Conservation (phyloP, 2,797 vertebrate genomes). For the Aselliscus stoliczkanus region DNA sequence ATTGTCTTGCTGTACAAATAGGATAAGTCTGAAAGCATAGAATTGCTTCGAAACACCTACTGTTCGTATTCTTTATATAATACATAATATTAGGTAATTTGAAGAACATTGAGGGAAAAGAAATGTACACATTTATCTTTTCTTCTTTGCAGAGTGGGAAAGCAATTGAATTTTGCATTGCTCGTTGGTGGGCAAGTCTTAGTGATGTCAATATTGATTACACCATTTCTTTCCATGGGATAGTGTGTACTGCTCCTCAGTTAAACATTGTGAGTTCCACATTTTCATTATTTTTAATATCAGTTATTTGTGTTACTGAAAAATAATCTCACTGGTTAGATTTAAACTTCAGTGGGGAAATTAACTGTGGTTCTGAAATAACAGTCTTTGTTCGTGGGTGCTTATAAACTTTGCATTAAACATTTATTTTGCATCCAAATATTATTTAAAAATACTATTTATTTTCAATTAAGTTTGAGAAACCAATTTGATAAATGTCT, state of each 20-base stretch:
- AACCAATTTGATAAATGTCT: constrained; percentile 21
- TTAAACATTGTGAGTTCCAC: constrained; percentile 93
- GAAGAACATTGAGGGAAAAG: background rate
- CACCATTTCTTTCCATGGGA: constrained; percentile 93
- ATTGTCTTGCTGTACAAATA: background rate
- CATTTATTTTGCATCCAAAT: background rate
- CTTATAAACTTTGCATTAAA: background rate
- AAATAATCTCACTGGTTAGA: constrained; percentile 4
- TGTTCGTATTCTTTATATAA: background rate
- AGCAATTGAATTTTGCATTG: constrained; percentile 95
- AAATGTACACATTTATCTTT: background rate
- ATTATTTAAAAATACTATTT: background rate
- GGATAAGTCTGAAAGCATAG: background rate
- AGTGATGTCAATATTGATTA: constrained; percentile 96
- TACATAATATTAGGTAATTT: background rate
- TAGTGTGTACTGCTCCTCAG: constrained; percentile 88
- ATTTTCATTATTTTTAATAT: background rate
- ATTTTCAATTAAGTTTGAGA: background rate
- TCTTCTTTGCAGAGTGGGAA: constrained; percentile 86
- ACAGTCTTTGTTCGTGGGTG: background rate
- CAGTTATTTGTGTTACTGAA: background rate
- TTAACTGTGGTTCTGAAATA: background rate
- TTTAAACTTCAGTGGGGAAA: background rate
- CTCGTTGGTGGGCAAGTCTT: constrained; percentile 99
- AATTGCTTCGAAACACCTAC: background rate